Evolutionary conservation across 2,888 invertebrate genomes (phyloP).

Genomic region (Machimus atricapillus): DNA sequence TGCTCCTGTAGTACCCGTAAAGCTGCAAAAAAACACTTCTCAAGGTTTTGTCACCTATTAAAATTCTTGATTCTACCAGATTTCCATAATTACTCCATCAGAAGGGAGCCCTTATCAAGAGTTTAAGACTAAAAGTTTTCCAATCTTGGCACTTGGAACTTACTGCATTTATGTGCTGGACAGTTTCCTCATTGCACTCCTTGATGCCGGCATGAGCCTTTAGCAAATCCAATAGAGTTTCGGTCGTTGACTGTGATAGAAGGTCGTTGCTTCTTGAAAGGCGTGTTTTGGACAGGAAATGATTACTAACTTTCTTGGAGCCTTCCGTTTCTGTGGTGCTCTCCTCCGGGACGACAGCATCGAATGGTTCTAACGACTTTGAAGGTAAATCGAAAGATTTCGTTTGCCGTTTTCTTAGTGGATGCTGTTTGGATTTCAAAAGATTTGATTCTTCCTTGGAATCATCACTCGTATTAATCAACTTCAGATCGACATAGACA

Average conservation of each 20-base stretch:
- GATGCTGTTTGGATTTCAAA: conserved; percentile 33
- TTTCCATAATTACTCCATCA: conserved; percentile 12
- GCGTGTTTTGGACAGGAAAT: conserved; percentile 40
- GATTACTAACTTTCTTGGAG: neutral
- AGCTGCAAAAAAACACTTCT: neutral
- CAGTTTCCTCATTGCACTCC: conserved; percentile 61
- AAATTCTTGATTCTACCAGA: neutral
- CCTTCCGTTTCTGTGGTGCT: neutral
- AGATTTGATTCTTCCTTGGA: neutral
- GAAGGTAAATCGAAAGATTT: conserved; percentile 46
- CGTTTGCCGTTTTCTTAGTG: conserved; percentile 46
- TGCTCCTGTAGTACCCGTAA: neutral
- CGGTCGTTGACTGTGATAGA: conserved; percentile 59
- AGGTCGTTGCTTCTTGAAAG: conserved; percentile 57
- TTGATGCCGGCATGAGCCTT: conserved; percentile 62
- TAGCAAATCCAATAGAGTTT: conserved; percentile 59
- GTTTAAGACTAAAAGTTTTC: conserved; percentile 13
- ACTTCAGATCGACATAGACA: neutral
- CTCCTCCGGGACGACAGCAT: neutral
- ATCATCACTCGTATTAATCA: neutral
- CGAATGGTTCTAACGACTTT: neutral
- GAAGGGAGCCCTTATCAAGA: neutral
- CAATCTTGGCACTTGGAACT: conserved; percentile 40
- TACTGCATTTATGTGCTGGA: conserved; percentile 60
- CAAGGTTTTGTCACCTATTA: neutral